A percentile compares a stretch with the other conserved stretches of the same genome.
phyloP scores from a whole-genome alignment of 2,888 invertebrate species.

The Stegana nigrithorax region DNA sequence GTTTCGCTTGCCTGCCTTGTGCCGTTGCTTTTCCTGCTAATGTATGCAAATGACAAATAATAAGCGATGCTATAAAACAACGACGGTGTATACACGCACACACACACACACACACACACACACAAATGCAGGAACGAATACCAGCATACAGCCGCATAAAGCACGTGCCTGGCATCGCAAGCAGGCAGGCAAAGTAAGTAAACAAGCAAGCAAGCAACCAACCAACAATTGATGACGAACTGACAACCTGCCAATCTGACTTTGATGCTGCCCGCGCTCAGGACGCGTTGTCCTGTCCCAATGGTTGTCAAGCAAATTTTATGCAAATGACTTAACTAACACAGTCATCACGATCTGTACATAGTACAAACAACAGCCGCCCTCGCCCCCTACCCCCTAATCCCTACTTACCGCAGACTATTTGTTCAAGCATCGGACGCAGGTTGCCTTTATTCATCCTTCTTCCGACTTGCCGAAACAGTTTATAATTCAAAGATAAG shows the following conservation, averaged over 20 bases:
- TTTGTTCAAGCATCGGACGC: too few relatives aligned
- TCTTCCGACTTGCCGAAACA: not conserved
- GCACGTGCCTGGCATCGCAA: constrained; percentile 7
- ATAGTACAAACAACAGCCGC: too few relatives aligned
- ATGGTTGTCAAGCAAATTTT: constrained; percentile 7
- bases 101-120: not conserved
- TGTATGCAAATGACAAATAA: constrained; percentile 18
- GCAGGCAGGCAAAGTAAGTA: not conserved
- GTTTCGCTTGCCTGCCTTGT: too few relatives aligned
- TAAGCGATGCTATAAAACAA: not conserved
- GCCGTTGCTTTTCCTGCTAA: not conserved
- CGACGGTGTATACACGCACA: not conserved
- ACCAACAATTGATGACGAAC: not conserved
- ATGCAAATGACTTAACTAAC: constrained; percentile 17
- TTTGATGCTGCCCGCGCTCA: not conserved
- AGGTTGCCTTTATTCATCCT: not conserved
- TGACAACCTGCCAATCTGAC: not conserved
- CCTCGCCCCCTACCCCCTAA: too few relatives aligned
- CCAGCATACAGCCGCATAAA: not conserved
- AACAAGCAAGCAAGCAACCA: not conserved
- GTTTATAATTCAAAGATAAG: constrained; percentile 18
- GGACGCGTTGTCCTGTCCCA: not conserved
- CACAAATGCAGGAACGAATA: not conserved
- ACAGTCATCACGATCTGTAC: not conserved
- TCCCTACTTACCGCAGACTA: too few relatives aligned